phyloP scores from a whole-genome alignment of 2,888 invertebrate genomes.

The Temnothorax ravouxi region DNA sequence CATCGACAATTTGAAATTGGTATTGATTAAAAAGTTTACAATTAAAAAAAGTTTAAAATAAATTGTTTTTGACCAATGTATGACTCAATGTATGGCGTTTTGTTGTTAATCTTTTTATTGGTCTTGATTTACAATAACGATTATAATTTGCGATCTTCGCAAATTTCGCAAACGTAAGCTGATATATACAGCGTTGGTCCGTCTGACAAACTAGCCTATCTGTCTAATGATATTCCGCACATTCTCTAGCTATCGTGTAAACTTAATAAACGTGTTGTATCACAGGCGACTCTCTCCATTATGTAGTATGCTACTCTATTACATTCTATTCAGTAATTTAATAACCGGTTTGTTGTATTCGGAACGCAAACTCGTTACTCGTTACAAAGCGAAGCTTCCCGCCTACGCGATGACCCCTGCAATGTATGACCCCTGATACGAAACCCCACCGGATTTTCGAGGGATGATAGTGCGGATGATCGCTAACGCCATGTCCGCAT shows the following conservation, averaged over 20 bases:
- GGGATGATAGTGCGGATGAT: slow-evolving; percentile 69
- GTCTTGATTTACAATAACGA: not conserved
- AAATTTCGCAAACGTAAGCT: not conserved
- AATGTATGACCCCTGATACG: slow-evolving; percentile 44
- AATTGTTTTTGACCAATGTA: not conserved
- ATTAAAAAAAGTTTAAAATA: not conserved
- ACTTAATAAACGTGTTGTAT: slow-evolving; percentile 35
- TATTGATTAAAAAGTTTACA: not conserved
- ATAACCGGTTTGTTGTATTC: slow-evolving; percentile 40
- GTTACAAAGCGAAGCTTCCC: slow-evolving; percentile 38
- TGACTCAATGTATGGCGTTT: not conserved
- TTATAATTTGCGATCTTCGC: not conserved
- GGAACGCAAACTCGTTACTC: slow-evolving; percentile 60
- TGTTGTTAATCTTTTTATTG: not conserved
- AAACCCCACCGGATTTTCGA: slow-evolving; percentile 62
- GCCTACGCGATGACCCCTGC: slow-evolving; percentile 56
- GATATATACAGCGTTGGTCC: slow-evolving; percentile 19
- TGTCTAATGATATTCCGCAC: not conserved
- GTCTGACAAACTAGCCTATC: not conserved
- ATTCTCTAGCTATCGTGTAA: not conserved
- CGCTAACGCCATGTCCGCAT: slow-evolving; percentile 57
- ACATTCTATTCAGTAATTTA: slow-evolving; percentile 48
- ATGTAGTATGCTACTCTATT: slow-evolving; percentile 19
- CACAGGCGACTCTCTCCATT: not conserved
- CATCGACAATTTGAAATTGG: not conserved